These are phyloP conservation scores for Pocillopora damicornis DNA, from an alignment of 64 coral and sea anemone species.

Conservation along the genomic window DNA sequence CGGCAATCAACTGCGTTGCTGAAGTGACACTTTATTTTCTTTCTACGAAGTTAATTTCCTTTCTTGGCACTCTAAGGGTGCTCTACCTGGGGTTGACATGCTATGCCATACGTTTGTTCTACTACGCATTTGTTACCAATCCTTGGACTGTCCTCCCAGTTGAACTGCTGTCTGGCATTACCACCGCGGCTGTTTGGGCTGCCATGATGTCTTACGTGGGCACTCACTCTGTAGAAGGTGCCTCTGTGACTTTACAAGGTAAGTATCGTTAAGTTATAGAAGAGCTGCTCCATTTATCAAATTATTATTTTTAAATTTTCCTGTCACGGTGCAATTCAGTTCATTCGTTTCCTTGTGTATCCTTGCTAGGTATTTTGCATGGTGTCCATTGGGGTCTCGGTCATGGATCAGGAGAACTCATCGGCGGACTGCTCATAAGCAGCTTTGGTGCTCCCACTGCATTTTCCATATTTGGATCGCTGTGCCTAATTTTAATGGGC, in stretches of 20 bases:
- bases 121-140: slow-evolving; percentile 69
- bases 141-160: slow-evolving; percentile 80
- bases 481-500: slow-evolving; percentile 62
- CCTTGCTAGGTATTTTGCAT: slow-evolving; percentile 79
- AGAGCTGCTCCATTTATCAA: neutral
- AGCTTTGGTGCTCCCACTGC: slow-evolving; percentile 75
- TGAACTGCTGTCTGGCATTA: slow-evolving; percentile 80
- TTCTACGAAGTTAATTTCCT: slow-evolving; percentile 74
- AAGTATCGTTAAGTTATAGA: neutral
- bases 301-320: neutral
- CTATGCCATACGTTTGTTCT: slow-evolving; percentile 75
- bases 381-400: slow-evolving; percentile 94
- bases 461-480: slow-evolving; percentile 82
- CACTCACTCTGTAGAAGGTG: slow-evolving; percentile 74
- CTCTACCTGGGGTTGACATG: slow-evolving; percentile 85
- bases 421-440: slow-evolving; percentile 92
- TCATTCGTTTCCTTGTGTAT: neutral
- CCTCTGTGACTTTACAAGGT: slow-evolving; percentile 81
- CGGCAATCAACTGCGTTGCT: slow-evolving; percentile 79
- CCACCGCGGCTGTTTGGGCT: slow-evolving; percentile 87
- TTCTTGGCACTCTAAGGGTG: slow-evolving; percentile 68
- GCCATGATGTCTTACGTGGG: slow-evolving; percentile 93
- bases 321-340: neutral
- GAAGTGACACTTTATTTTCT: slow-evolving; percentile 91
- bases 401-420: slow-evolving; percentile 91